Percentiles rank a stretch among this genome's conserved stretches.
phyloP scores from a whole-genome alignment of 1,140 invertebrate species.

The Armadillidium nasatum region DNA sequence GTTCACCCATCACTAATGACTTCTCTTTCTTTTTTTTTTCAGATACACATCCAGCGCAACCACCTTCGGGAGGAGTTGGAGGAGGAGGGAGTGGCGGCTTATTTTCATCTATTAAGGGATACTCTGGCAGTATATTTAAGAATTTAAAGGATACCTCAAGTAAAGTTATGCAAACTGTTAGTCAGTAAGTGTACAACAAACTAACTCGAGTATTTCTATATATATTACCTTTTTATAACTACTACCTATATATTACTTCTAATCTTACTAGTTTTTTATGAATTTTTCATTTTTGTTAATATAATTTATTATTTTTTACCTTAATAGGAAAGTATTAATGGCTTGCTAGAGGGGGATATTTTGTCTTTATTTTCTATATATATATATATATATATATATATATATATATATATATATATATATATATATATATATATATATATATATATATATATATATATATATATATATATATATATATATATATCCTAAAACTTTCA shows the following conservation, averaged over 20 bases:
- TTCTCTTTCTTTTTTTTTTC: neutral
- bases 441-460: slow-evolving; percentile 12
- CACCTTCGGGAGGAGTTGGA: slow-evolving; percentile 43
- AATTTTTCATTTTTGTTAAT: too few relatives aligned
- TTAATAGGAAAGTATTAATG: too few relatives aligned
- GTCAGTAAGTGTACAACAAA: slow-evolving; percentile 73
- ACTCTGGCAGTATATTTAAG: slow-evolving; percentile 79
- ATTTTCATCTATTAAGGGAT: slow-evolving; percentile 75
- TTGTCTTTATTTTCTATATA: too few relatives aligned
- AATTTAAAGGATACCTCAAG: slow-evolving; percentile 93
- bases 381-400: too few relatives aligned
- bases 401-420: slow-evolving; percentile 26
- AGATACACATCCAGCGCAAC: slow-evolving; percentile 45
- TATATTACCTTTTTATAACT: too few relatives aligned
- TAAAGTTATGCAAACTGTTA: slow-evolving; percentile 93
- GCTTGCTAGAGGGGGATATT: too few relatives aligned
- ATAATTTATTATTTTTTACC: too few relatives aligned
- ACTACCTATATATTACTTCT: too few relatives aligned
- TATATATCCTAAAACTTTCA: too few relatives aligned
- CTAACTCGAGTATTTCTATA: too few relatives aligned
- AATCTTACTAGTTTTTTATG: too few relatives aligned
- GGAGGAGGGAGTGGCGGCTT: slow-evolving; percentile 58
- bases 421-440: slow-evolving; percentile 26
- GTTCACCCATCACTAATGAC: too few relatives aligned
- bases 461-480: slow-evolving; percentile 32